Conservation (phyloP, 1,140 invertebrate genomes). For the Papilio xuthus region DNA sequence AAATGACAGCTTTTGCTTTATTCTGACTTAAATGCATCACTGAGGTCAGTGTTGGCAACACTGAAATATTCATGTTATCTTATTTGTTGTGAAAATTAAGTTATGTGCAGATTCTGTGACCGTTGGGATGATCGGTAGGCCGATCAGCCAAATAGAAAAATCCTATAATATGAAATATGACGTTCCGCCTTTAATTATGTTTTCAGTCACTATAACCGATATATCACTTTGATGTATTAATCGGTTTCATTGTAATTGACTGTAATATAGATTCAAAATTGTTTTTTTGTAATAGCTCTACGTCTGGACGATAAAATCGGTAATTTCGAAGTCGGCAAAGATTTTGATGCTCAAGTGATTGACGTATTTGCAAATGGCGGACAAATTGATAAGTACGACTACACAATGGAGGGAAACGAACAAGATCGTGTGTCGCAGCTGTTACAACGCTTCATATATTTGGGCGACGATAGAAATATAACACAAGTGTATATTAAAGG, state of each 20-base stretch:
- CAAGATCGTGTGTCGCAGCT: slow-evolving; percentile 81
- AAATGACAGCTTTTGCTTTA: no score
- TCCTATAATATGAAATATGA: no score
- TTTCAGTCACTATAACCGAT: no score
- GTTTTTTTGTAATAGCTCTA: slow-evolving; percentile 84
- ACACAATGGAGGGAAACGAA: slow-evolving; percentile 44
- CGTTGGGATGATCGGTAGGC: no score
- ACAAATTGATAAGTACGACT: slow-evolving; percentile 81
- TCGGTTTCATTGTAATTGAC: neutral
- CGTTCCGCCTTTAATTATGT: no score
- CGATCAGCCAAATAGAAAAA: no score
- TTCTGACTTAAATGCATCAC: no score
- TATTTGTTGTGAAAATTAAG: no score
- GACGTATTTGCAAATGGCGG: slow-evolving; percentile 82
- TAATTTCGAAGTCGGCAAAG: slow-evolving; percentile 90
- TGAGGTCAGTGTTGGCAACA: no score
- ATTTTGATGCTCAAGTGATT: slow-evolving; percentile 92
- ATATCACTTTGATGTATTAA: neutral
- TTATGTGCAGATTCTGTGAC: no score
- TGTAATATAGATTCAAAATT: neutral
- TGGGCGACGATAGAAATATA: slow-evolving; percentile 94
- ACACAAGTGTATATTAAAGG: slow-evolving; percentile 89
- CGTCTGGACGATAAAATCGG: slow-evolving; percentile 88
- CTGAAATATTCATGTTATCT: no score
- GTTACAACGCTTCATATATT: slow-evolving; percentile 91